phyloP scores from a whole-genome alignment of 2,797 vertebrate genomes.

The Diglossa cyanea region DNA sequence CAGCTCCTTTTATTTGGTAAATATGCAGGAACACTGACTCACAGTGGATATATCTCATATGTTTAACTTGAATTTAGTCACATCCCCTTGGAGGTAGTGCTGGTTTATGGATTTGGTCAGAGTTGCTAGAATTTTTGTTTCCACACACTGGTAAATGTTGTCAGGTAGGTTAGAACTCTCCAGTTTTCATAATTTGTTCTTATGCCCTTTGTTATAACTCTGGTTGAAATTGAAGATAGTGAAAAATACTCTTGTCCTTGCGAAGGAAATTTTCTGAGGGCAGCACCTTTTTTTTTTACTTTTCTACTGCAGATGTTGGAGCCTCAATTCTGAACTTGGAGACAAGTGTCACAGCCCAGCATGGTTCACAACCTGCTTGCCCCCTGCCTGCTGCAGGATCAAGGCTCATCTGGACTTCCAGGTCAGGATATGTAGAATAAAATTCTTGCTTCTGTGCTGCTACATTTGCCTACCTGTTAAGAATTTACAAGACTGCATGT shows the following conservation, averaged over 20 bases:
- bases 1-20: background rate
- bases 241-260: background rate
- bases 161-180: background rate
- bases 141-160: rapidly evolving
- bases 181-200: background rate
- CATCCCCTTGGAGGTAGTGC: background rate
- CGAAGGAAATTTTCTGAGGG: background rate
- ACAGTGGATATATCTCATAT: background rate
- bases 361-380: background rate
- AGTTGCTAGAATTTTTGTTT: background rate
- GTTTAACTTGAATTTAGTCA: background rate
- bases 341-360: background rate
- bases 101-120: background rate
- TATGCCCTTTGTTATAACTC: background rate
- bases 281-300: background rate
- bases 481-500: background rate
- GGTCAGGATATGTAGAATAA: background rate
- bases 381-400: background rate
- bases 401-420: background rate
- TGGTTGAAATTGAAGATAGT: background rate
- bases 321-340: background rate
- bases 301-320: background rate
- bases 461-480: background rate
- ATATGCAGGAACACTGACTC: background rate
- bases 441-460: background rate